Conservation (phyloP, 2,888 invertebrate genomes). For the Acanthosoma haemorrhoidale region DNA sequence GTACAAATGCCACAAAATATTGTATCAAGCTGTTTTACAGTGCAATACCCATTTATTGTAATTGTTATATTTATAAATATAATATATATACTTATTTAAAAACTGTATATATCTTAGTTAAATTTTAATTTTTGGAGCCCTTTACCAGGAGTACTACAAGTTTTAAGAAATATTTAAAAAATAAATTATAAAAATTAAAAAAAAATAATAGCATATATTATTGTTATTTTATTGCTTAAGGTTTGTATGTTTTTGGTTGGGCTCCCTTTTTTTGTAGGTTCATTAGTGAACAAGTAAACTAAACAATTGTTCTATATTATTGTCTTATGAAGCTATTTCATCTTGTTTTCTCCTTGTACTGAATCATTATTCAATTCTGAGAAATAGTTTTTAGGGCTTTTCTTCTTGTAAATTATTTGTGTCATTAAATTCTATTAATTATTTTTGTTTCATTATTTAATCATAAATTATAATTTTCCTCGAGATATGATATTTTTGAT, state of each 20-base stretch:
- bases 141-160: not conserved
- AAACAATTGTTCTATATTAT: constrained; percentile 8
- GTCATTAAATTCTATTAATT: constrained; percentile 23
- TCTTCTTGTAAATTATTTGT: constrained; percentile 28
- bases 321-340: not conserved
- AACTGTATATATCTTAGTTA: not conserved
- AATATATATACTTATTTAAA: constrained; percentile 15
- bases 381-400: constrained; percentile 2
- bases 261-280: constrained; percentile 19
- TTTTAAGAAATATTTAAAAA: not conserved
- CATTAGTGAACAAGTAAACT: constrained; percentile 5
- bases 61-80: constrained; percentile 19
- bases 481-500: too few species aligned
- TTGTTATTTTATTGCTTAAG: constrained; percentile 9
- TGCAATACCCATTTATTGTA: constrained; percentile 26
- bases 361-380: not conserved
- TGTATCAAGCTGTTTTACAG: constrained; percentile 21
- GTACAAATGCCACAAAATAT: constrained; percentile 13
- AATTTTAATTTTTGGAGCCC: constrained; percentile 20
- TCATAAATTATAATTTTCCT: not conserved
- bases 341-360: not conserved
- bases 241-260: not conserved
- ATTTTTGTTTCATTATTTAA: not conserved
- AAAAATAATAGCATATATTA: not conserved
- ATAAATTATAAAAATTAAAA: not conserved